These are phyloP conservation scores for Dinoponera quadriceps DNA, from an alignment of 1,140 invertebrate species.

Conservation along the genomic window DNA sequence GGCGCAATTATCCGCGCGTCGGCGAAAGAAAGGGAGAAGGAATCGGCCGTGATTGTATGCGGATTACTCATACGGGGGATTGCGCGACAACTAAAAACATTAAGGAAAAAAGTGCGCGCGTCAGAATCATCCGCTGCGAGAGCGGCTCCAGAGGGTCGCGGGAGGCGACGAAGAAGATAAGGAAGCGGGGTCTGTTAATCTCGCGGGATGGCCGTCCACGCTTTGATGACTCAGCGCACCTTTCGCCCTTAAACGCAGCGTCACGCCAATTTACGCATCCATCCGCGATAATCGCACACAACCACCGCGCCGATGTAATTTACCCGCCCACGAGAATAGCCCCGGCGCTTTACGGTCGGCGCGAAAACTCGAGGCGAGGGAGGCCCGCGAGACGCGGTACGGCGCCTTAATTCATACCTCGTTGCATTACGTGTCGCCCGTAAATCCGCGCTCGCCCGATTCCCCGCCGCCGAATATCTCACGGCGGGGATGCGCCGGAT, in stretches of 20 bases:
- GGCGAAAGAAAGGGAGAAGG: neutral
- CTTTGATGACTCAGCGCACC: slow-evolving; percentile 19
- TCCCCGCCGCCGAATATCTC: slow-evolving; percentile 8
- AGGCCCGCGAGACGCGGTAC: neutral
- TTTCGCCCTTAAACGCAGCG: neutral
- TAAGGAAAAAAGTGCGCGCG: neutral
- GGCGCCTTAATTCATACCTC: slow-evolving; percentile 48
- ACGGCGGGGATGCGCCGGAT: slow-evolving; percentile 1
- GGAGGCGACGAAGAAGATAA: slow-evolving; percentile 23
- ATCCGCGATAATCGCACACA: slow-evolving; percentile 16
- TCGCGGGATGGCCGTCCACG: neutral
- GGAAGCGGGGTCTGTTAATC: neutral
- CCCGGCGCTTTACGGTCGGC: slow-evolving; percentile 32
- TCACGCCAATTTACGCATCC: slow-evolving; percentile 25
- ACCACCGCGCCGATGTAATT: slow-evolving; percentile 15
- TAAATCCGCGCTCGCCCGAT: slow-evolving; percentile 43
- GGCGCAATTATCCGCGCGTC: neutral
- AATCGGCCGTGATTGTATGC: neutral
- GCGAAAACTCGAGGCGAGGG: slow-evolving; percentile 20
- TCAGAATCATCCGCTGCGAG: neutral
- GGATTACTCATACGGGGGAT: slow-evolving; percentile 19
- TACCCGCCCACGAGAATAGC: slow-evolving; percentile 44
- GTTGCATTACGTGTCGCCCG: slow-evolving; percentile 49
- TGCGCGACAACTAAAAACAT: neutral
- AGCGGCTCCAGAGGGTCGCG: neutral